Evolutionary conservation across 2,888 invertebrate genomes (phyloP).

Genomic region (Agonopterix heracliana): DNA sequence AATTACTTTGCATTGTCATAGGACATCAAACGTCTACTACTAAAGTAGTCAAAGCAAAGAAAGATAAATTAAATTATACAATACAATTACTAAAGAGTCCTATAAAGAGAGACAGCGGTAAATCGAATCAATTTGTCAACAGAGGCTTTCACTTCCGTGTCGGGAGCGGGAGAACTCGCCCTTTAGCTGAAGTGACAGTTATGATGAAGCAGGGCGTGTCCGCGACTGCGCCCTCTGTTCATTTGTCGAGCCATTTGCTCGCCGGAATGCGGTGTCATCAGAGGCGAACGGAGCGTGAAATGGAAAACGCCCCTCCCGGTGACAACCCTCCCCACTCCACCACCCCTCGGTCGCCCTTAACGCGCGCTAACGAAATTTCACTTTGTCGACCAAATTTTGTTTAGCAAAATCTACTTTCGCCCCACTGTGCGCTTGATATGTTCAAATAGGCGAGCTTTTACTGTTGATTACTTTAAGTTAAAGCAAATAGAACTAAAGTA

Average conservation of each 20-base stretch:
- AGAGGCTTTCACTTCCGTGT: conserved; percentile 31
- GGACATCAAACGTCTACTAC: neutral
- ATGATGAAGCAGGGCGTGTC: conserved; percentile 68
- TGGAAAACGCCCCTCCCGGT: conserved; percentile 70
- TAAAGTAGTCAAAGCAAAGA: neutral
- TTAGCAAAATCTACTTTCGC: conserved; percentile 25
- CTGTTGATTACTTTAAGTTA: conserved; percentile 37
- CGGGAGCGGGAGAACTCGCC: conserved; percentile 23
- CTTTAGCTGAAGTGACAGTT: conserved; percentile 57
- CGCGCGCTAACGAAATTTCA: conserved; percentile 67
- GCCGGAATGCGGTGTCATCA: conserved; percentile 74
- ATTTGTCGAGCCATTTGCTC: conserved; percentile 74
- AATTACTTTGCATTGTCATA: neutral
- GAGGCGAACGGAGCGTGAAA: conserved; percentile 70
- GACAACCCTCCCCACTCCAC: conserved; percentile 45
- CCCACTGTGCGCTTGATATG: conserved; percentile 25
- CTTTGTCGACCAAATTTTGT: conserved; percentile 20
- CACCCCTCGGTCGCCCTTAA: conserved; percentile 40
- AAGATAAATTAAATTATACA: neutral
- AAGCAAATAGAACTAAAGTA: conserved; percentile 7
- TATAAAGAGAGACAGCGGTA: conserved; percentile 29
- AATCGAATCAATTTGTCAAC: conserved; percentile 59
- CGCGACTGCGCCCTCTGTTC: conserved; percentile 61
- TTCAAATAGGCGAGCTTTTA: conserved; percentile 36
- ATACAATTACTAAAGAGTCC: neutral